Evolutionary conservation across 1,140 invertebrate genomes (phyloP), one percentile per base, ranked within the genome.

Genomic region (Pachyrhynchus sulphureomaculatus): DNA sequence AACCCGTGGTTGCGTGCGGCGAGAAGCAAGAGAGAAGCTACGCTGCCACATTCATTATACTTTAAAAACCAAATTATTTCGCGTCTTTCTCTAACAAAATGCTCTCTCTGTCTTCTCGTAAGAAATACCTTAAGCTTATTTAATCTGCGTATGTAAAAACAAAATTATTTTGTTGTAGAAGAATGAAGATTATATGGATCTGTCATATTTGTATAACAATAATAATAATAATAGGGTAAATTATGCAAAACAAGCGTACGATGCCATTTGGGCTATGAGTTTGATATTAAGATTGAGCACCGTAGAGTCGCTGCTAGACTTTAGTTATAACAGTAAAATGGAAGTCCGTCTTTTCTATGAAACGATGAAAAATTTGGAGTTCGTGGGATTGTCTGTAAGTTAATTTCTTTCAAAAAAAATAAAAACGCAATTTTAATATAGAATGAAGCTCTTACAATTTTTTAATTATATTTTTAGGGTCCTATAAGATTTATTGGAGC

Each of bases 221-320:
- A n/a, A n/a, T n/a, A n/a, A n/a, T n/a, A n/a, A n/a, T n/a, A n/a
- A n/a, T n/a, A n/a, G n/a, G n/a, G n/a, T n/a, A 0, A 82, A 83
- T 42, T 91, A 84, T 69, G 86, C 90, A 0, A 84, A 86, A 0
- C 88, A 92, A 70, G 86, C 90, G 0, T 96, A 93, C 71, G 93
- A 96, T 68, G 92, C 92, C 0, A 85, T 95, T 0, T 95, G 92
- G 92, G 87, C 90, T 0, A 89, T 94, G 62, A 91, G 90, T 0
- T 69, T 92, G 10, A 86, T 88, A 0, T 73, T 93, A 33, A 78
- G 79, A 47, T 18, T 36, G 21, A 53, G 42, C 24, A 44, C 45
- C 33, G 42, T 56, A 4, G 39, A 36, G 2, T 39, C 33, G 2
- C 24, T 68, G 9, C 18, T 59, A 13, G 76, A 85, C 21, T 91